These are phyloP conservation scores for Sebastes schlegelii DNA, from an alignment of 2,113 vertebrate genomes.

Conservation along the genomic window DNA sequence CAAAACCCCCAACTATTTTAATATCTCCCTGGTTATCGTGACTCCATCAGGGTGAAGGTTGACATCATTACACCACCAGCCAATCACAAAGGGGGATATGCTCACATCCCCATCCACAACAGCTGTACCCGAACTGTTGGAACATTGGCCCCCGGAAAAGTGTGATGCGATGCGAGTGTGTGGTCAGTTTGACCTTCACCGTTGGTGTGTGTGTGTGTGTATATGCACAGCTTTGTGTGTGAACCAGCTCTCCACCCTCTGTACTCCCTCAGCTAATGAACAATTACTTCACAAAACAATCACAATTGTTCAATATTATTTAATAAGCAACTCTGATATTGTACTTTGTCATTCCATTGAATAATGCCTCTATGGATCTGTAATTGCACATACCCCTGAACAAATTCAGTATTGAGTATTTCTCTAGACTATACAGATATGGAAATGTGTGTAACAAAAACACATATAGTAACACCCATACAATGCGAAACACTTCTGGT, in stretches of 20 bases:
- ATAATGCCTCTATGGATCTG: slow-evolving; percentile 72
- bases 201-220: slow-evolving; percentile 1
- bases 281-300: slow-evolving; percentile 14
- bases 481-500: slow-evolving; percentile 56
- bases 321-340: slow-evolving; percentile 72
- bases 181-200: slow-evolving; percentile 56
- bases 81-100: slow-evolving; percentile 18
- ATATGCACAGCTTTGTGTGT: background rate
- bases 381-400: slow-evolving; percentile 79
- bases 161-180: slow-evolving; percentile 17
- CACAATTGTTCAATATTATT: slow-evolving; percentile 56
- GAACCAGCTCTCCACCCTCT: background rate
- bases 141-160: slow-evolving; percentile 51
- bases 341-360: slow-evolving; percentile 58
- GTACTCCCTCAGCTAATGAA: background rate
- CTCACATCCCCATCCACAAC: slow-evolving; percentile 8
- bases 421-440: slow-evolving; percentile 56
- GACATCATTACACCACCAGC: slow-evolving; percentile 27
- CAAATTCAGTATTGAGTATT: slow-evolving; percentile 57
- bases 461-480: slow-evolving; percentile 58
- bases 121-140: slow-evolving; percentile 34
- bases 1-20: background rate
- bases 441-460: slow-evolving; percentile 58
- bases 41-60: slow-evolving; percentile 6
- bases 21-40: background rate